Evolutionary conservation across 2,888 invertebrate genomes (phyloP), one percentile per base, ranked within the genome.

Genomic region (Orchestes rusci): DNA sequence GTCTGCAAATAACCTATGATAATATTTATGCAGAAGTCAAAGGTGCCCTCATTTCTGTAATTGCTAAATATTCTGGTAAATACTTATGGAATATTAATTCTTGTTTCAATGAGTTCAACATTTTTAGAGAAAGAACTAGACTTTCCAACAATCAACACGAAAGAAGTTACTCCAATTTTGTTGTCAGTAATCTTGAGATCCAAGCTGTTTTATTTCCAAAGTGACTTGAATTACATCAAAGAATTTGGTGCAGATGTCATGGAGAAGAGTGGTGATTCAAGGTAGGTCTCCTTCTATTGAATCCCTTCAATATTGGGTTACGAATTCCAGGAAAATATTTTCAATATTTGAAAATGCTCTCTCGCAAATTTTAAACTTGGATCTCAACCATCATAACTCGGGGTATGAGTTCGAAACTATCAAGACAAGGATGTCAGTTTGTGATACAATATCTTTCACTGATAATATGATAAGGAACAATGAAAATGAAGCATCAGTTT

Each of bases 11-110:
- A 7, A 65, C 70, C 1, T 62, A 70, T 43, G 73, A 73, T 51
- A 56, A 71, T n/a, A 63, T 69, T 39, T 63, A 68, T 40, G 72
- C 71, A 4, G 70, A 72, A 56, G 54, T 71, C 8, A 73, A 73
- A 57, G 62, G 64, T 12, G 69, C 66, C 2, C 56, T 71, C 15
- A 68, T 69, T 12, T 67, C 67, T 27, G 58, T 67, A 5, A 64
- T 66, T 44, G 60, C 65, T 4, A 58, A 60, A 50, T 58, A 57
- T 41, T 58, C 61, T 39, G 63, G 65, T 64, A 55, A 51, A 31
- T 31, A 10, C 31, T 31, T 10, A 31, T 12, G 4, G 16, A 7
- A 16, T 16, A 29, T 23, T 23, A 31, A 19, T 10, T 16, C 20
- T 15, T 13, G 15, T 18, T 13, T 27, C 16, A 27, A 12, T 31